A percentile compares a stretch with the other conserved stretches of the same genome.
These are phyloP conservation scores for Hypomecis punctinalis DNA, from an alignment of 2,888 invertebrate genomes.

Conservation along the genomic window DNA sequence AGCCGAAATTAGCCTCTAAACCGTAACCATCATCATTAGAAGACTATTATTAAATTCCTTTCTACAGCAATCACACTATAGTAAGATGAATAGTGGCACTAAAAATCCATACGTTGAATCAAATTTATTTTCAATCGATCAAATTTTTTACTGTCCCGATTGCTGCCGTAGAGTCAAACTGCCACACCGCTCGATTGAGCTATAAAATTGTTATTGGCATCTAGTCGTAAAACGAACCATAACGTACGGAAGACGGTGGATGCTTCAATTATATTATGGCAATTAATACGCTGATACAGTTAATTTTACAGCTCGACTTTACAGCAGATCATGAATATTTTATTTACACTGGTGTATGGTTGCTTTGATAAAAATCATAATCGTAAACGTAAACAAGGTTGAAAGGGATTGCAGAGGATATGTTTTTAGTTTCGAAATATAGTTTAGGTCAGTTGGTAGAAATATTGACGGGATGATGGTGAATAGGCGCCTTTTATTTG, in stretches of 20 bases:
- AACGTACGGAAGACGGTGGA: conserved; percentile 50
- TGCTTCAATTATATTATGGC: conserved; percentile 57
- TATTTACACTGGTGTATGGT: conserved; percentile 18
- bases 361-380: conserved; percentile 29
- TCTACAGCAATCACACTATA: not conserved
- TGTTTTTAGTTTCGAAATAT: not conserved
- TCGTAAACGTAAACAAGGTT: conserved; percentile 21
- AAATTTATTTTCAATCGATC: conserved; percentile 34
- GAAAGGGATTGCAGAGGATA: not conserved
- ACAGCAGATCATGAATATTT: conserved; percentile 45
- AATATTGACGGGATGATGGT: not conserved
- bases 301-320: conserved; percentile 49
- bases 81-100: not conserved
- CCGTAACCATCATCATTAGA: no score
- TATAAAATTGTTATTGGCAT: conserved; percentile 60
- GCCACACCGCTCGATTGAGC: conserved; percentile 46
- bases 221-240: conserved; percentile 55
- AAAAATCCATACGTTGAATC: conserved; percentile 12
- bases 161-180: conserved; percentile 33
- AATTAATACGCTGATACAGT: conserved; percentile 55
- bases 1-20: no score
- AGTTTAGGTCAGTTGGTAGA: not conserved
- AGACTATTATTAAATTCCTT: not conserved
- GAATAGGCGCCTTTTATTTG: no score
- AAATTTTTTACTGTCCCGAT: conserved; percentile 49